These are phyloP conservation scores for Eulemur mongoz DNA, from an alignment of 2,797 vertebrate species.

Conservation along the genomic window DNA sequence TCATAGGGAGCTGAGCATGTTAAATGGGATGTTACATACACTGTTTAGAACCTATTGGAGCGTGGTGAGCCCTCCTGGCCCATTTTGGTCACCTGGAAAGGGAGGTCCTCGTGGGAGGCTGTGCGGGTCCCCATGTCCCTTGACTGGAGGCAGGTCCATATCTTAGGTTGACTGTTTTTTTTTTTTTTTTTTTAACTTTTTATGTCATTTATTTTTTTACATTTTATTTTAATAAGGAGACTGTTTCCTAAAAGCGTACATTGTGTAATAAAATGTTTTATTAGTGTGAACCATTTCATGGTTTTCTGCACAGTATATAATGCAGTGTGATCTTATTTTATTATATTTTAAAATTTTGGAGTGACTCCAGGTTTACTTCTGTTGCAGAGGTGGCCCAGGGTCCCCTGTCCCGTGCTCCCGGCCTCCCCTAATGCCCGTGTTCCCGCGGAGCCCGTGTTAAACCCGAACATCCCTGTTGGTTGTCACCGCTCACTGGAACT, in stretches of 20 bases:
- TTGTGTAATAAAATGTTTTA: background rate
- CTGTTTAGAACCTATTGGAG: background rate
- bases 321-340: background rate
- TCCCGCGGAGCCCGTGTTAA: too few species aligned
- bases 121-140: background rate
- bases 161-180: background rate
- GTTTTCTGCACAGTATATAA: background rate
- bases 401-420: accelerated
- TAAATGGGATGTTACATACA: accelerated
- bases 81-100: accelerated
- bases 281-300: background rate
- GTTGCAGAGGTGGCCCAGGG: background rate
- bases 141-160: accelerated
- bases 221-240: background rate
- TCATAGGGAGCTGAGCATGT: background rate
- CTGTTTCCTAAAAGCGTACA: background rate
- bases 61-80: accelerated
- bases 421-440: background rate
- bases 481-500: accelerated
- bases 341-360: background rate
- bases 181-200: background rate
- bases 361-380: background rate
- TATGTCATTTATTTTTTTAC: background rate
- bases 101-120: background rate
- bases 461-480: accelerated